phyloP scores from a whole-genome alignment of 2,113 vertebrate species.

The Thalassoma bifasciatum region DNA sequence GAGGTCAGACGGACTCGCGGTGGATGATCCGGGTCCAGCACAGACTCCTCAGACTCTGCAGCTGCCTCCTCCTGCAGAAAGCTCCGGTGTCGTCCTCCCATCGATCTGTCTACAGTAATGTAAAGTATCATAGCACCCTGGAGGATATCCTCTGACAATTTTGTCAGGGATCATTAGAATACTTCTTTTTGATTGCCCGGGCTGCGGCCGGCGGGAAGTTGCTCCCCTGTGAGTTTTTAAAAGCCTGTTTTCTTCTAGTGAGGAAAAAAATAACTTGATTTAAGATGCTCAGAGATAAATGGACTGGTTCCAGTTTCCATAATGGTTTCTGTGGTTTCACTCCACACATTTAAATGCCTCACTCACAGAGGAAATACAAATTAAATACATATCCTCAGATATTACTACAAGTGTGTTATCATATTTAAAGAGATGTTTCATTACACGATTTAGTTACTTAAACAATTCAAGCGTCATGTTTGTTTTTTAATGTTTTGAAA shows the following conservation, averaged over 20 bases:
- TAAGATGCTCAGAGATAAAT: constrained; percentile 57
- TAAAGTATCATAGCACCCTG: constrained; percentile 81
- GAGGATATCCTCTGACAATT: constrained; percentile 80
- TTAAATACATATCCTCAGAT: constrained; percentile 28
- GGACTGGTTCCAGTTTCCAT: constrained; percentile 42
- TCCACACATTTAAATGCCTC: constrained; percentile 34
- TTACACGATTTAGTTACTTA: too few species aligned
- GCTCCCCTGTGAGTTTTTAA: constrained; percentile 65
- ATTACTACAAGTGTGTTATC: too few species aligned
- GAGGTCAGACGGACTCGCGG: constrained; percentile 37
- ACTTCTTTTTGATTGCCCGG: constrained; percentile 72
- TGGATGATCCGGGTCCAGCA: constrained; percentile 30
- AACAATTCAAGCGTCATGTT: too few species aligned
- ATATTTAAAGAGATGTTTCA: too few species aligned
- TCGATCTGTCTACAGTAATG: constrained; percentile 81
- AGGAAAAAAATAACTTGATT: constrained; percentile 55
- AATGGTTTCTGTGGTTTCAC: constrained; percentile 25
- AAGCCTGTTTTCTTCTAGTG: constrained; percentile 43
- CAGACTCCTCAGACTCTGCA: constrained; percentile 45
- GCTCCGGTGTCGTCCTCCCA: constrained; percentile 66
- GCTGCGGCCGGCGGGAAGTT: constrained; percentile 45
- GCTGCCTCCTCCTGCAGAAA: constrained; percentile 47
- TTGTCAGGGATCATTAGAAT: constrained; percentile 84
- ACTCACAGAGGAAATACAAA: constrained; percentile 25
- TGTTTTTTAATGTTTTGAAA: too few species aligned